Conservation (phyloP, 2,113 vertebrate genomes). For the Python bivittatus region DNA sequence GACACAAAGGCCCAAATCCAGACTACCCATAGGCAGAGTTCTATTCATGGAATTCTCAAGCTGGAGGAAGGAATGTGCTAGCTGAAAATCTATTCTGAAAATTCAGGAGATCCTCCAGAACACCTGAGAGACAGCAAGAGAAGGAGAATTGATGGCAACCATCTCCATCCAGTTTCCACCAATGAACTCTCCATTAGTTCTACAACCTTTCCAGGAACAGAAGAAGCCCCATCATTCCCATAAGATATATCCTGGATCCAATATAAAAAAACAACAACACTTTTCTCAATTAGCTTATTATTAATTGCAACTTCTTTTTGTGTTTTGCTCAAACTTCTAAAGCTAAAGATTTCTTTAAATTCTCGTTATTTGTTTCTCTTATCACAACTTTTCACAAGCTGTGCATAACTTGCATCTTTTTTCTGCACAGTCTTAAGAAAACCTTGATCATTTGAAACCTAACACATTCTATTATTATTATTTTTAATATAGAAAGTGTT, state of each 20-base stretch:
- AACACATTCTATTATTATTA: slow-evolving; percentile 10
- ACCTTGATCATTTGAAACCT: slow-evolving; percentile 17
- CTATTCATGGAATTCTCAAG: neutral
- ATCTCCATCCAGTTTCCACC: neutral
- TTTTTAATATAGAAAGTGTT: slow-evolving; percentile 6
- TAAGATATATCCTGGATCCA: neutral
- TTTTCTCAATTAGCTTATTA: neutral
- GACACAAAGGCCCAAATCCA: neutral
- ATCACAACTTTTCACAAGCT: neutral
- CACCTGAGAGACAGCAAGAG: neutral
- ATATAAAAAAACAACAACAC: neutral
- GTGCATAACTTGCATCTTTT: neutral
- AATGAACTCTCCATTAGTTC: neutral
- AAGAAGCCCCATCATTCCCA: neutral
- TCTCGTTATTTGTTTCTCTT: neutral
- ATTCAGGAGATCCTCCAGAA: neutral
- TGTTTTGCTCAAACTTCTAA: neutral
- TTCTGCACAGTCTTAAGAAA: neutral
- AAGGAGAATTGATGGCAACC: neutral
- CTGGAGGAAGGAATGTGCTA: neutral
- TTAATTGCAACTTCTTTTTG: neutral
- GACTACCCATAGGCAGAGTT: neutral
- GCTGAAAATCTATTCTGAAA: neutral
- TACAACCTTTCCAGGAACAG: neutral
- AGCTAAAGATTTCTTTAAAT: neutral